Evolutionary conservation across 2,113 vertebrate species (phyloP).

Genomic region (Melanerpes aurifrons): DNA sequence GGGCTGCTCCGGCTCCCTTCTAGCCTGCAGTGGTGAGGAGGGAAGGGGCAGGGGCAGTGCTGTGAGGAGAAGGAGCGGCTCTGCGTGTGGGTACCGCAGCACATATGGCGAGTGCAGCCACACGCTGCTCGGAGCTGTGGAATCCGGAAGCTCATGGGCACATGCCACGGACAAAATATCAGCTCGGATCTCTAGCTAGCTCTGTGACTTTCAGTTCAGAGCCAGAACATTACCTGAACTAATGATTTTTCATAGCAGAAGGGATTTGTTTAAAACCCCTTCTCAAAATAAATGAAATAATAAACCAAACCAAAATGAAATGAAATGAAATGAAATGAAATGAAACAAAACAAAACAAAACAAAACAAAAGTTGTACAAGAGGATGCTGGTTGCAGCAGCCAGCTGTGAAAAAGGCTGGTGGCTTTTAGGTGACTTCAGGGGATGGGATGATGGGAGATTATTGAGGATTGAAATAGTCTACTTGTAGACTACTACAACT

Average conservation of each 20-base stretch:
- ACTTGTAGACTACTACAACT: background rate
- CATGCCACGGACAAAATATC: background rate
- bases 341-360: too few species aligned
- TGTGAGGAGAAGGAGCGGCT: background rate
- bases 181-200: background rate
- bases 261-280: background rate
- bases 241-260: background rate
- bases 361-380: background rate
- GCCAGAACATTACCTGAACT: background rate
- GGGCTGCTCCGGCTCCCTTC: background rate
- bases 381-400: background rate
- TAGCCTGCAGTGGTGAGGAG: background rate
- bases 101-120: conserved; percentile 47
- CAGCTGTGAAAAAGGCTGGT: background rate
- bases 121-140: conserved; percentile 33
- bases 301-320: background rate
- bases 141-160: conserved; percentile 35
- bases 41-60: background rate
- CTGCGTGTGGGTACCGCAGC: background rate
- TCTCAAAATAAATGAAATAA: background rate
- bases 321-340: too few species aligned
- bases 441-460: background rate
- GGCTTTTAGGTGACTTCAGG: background rate
- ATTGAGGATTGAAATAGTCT: background rate
- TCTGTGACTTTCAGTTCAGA: background rate